phyloP scores from a whole-genome alignment of 1,140 invertebrate species.

The Lerema accius region DNA sequence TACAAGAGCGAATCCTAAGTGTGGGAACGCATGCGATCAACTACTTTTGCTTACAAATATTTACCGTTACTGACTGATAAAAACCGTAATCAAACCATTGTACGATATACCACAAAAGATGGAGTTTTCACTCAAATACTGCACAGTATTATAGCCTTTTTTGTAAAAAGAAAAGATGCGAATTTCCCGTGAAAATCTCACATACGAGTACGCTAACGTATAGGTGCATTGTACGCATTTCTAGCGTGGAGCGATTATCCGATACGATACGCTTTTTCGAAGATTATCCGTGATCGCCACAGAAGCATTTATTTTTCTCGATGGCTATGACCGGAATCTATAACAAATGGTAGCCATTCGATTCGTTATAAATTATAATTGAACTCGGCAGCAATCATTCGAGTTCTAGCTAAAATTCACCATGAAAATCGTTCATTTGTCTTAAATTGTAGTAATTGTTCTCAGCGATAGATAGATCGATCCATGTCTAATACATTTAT shows the following conservation, averaged over 20 bases:
- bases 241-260: slow-evolving; percentile 41
- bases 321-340: slow-evolving; percentile 44
- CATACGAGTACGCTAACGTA: not conserved
- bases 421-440: slow-evolving; percentile 42
- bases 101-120: slow-evolving; percentile 1
- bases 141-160: slow-evolving; percentile 1
- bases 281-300: slow-evolving; percentile 59
- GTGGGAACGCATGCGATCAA: slow-evolving; percentile 67
- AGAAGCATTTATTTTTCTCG: slow-evolving; percentile 65
- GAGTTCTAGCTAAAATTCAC: slow-evolving; percentile 39
- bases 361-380: slow-evolving; percentile 67
- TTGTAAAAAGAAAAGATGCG: not conserved
- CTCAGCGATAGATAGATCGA: slow-evolving; percentile 28
- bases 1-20: slow-evolving; percentile 57
- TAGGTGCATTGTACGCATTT: slow-evolving; percentile 4
- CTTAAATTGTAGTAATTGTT: slow-evolving; percentile 24
- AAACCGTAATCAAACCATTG: slow-evolving; percentile 40
- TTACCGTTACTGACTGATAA: slow-evolving; percentile 59
- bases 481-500: not conserved
- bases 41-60: slow-evolving; percentile 52
- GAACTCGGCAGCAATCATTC: slow-evolving; percentile 44
- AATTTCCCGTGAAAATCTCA: slow-evolving; percentile 18
- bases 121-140: not conserved
- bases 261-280: slow-evolving; percentile 68
- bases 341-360: slow-evolving; percentile 55